A percentile compares a stretch with the other conserved stretches of the same genome.
phyloP scores from a whole-genome alignment of 2,113 vertebrate genomes.

The Xenotilapia caudafasciata region DNA sequence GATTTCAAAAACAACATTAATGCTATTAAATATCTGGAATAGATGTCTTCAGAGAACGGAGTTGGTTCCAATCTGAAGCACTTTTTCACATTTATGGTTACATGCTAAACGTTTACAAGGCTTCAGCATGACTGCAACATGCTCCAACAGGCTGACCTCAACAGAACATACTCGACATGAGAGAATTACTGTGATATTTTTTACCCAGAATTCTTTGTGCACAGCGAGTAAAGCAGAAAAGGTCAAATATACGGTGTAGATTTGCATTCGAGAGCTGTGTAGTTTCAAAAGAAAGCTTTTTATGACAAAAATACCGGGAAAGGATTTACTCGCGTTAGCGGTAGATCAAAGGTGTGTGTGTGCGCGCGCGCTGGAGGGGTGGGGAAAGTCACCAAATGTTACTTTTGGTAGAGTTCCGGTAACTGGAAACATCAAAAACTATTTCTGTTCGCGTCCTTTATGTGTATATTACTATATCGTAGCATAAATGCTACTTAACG shows the following conservation, averaged over 20 bases:
- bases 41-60: neutral
- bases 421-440: neutral
- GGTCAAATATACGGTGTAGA: neutral
- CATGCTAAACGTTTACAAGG: neutral
- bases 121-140: neutral
- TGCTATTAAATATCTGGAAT: accelerated
- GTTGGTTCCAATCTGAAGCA: neutral
- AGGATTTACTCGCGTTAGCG: neutral
- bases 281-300: neutral
- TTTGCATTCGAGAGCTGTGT: accelerated
- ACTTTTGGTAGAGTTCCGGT: constrained; percentile 3
- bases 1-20: neutral
- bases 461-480: accelerated
- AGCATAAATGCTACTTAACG: too few relatives aligned
- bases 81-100: neutral
- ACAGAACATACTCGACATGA: neutral
- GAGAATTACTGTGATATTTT: neutral
- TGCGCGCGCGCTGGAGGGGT: accelerated
- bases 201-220: neutral
- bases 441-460: neutral
- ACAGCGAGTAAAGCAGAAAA: neutral
- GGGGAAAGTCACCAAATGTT: neutral
- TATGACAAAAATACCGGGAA: neutral
- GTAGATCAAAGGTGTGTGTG: neutral
- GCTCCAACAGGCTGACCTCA: neutral